Conservation (phyloP, 1,140 invertebrate species). For the Drosophila obscura region DNA sequence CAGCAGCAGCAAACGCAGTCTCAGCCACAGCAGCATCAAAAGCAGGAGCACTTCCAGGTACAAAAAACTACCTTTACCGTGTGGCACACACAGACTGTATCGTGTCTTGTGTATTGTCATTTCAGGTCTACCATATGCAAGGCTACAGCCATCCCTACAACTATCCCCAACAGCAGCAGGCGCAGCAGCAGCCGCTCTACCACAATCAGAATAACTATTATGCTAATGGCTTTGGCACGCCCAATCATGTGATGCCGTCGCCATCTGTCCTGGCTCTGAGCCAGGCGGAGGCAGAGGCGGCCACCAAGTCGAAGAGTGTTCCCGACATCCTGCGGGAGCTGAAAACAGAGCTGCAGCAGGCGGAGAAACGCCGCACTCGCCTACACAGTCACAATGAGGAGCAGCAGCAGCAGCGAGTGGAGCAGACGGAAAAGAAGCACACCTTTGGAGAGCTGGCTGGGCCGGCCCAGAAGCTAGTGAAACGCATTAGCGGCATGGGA, state of each 20-base stretch:
- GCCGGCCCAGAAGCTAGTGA: slow-evolving; percentile 87
- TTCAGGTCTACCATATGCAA: slow-evolving; percentile 50
- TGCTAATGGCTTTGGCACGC: slow-evolving; percentile 63
- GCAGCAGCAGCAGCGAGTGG: slow-evolving; percentile 19
- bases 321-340: slow-evolving; percentile 89
- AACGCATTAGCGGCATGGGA: slow-evolving; percentile 92
- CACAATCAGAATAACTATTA: slow-evolving; percentile 68
- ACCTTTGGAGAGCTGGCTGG: slow-evolving; percentile 84
- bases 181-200: slow-evolving; percentile 82
- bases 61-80: too few relatives aligned
- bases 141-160: slow-evolving; percentile 47
- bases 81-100: neutral
- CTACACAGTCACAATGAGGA: slow-evolving; percentile 74
- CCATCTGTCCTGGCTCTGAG: slow-evolving; percentile 18
- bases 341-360: slow-evolving; percentile 86
- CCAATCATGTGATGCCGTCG: slow-evolving; percentile 64
- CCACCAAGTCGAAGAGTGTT: slow-evolving; percentile 86
- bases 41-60: slow-evolving; percentile 48
- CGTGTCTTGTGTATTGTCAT: neutral
- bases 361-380: slow-evolving; percentile 82
- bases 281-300: slow-evolving; percentile 77
- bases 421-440: slow-evolving; percentile 13
- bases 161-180: slow-evolving; percentile 49
- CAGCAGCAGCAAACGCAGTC: slow-evolving; percentile 21
- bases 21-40: slow-evolving; percentile 32